Evolutionary conservation across 2,888 invertebrate species (phyloP).

Genomic region (Caenorhabditis sulstoni): DNA sequence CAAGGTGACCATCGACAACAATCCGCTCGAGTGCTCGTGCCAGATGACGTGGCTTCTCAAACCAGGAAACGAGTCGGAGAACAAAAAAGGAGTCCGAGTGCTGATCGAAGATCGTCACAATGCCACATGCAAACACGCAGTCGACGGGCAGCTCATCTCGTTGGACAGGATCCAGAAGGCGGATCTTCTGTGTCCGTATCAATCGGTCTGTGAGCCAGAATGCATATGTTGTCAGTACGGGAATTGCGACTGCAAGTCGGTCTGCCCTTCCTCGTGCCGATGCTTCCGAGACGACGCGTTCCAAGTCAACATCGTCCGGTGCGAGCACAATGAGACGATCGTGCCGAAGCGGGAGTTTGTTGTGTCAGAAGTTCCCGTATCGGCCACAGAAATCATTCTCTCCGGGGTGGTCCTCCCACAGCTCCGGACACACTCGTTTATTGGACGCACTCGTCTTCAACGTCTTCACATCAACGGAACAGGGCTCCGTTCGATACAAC

Average conservation of each 20-base stretch:
- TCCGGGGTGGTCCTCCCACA: conserved; percentile 89
- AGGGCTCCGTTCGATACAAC: conserved; percentile 70
- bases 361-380: conserved; percentile 90
- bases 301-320: conserved; percentile 83
- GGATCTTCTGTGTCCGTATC: conserved; percentile 73
- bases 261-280: conserved; percentile 90
- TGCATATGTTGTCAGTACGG: conserved; percentile 94
- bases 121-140: conserved; percentile 89
- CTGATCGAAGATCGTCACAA: conserved; percentile 89
- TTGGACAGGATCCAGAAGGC: conserved; percentile 52
- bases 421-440: conserved; percentile 89
- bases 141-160: conserved; percentile 83
- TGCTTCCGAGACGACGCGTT: conserved; percentile 92
- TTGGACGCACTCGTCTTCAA: conserved; percentile 82
- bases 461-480: conserved; percentile 76
- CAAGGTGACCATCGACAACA: conserved; percentile 83
- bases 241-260: conserved; percentile 94
- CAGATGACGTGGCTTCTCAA: conserved; percentile 93
- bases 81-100: conserved; percentile 82
- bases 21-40: conserved; percentile 91
- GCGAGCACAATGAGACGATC: conserved; percentile 54
- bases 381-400: conserved; percentile 90
- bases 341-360: conserved; percentile 48
- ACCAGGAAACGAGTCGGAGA: conserved; percentile 66
- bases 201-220: conserved; percentile 87